phyloP scores from a whole-genome alignment of 2,797 vertebrate genomes.

The Ceyx erithaca region DNA sequence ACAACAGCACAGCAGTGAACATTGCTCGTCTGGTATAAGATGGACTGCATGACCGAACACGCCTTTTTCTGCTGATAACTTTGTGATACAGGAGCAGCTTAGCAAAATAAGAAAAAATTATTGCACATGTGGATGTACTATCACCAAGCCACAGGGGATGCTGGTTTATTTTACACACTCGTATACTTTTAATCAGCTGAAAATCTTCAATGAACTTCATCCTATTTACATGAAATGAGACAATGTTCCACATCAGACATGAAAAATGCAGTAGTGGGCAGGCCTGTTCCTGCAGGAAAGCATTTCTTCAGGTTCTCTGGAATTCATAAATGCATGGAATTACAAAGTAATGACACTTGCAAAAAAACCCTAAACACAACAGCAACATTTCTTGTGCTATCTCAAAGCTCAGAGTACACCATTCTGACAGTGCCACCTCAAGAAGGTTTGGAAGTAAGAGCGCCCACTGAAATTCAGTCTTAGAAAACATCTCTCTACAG shows the following conservation, averaged over 20 bases:
- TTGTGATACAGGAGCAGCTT: not conserved
- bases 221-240: not conserved
- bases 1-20: not conserved
- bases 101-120: not conserved
- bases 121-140: not conserved
- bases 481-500: not conserved
- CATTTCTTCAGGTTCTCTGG: not conserved
- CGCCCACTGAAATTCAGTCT: not conserved
- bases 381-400: not conserved
- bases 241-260: not conserved
- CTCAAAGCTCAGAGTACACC: not conserved
- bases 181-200: not conserved
- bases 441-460: not conserved
- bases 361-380: not conserved
- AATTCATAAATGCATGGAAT: not conserved
- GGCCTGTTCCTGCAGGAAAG: not conserved
- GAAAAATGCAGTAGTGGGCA: not conserved
- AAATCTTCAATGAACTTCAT: not conserved
- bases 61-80: not conserved
- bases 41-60: not conserved
- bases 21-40: not conserved
- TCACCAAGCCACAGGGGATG: not conserved
- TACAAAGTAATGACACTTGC: not conserved
- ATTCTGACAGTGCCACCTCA: not conserved
- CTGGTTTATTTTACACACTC: not conserved